Evolutionary conservation across 2,113 vertebrate species (phyloP), one percentile per base, ranked within the genome.

Genomic region (Paradoxurus hermaphroditus): DNA sequence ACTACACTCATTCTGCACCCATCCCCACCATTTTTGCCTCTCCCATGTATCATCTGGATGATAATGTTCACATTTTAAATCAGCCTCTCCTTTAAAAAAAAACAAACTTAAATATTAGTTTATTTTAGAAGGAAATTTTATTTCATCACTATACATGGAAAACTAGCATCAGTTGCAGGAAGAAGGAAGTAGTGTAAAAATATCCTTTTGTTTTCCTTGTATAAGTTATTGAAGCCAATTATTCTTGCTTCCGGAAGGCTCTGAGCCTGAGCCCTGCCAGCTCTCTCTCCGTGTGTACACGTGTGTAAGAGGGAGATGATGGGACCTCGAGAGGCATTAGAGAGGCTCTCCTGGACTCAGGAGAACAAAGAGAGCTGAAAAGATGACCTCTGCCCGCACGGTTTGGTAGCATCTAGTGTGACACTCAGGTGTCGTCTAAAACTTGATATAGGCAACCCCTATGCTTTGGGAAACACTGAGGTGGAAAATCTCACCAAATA

Each of bases 151-250:
- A 4, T 75, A 68, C 2, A 13, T 86, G 90, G 94, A 90, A 94
- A 96, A 41, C 16, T 25, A 86, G 65, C 79, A 39, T 92, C 53
- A 86, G 7, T 84, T 41, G 56, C 72, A 92, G 78, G 65, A 88
- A 92, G 59, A 72, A 90, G 88, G 83, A 94, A 91, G 46, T 81
- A 16, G 63, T 86, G 14, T 75, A 92, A 92, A 96, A 83, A 46
- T 44, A 83, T 51, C 46, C 77, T 78, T 89, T 73, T 11, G 5
- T 92, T 89, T 81, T 88, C 83, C n/a, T 36, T 86, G 59, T 77
- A 13, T 73, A 1, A 70, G 7, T 21, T 25, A 23, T 53, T 93
- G 86, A 77, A 78, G 68, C 70, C 34, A 67, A 1, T 83, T 31
- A 53, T 49, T 78, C 29, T 75, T 49, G 34, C 73, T 95, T 77